Evolutionary conservation across 2,797 vertebrate species (phyloP).

Genomic region (Hipposideros larvatus): DNA sequence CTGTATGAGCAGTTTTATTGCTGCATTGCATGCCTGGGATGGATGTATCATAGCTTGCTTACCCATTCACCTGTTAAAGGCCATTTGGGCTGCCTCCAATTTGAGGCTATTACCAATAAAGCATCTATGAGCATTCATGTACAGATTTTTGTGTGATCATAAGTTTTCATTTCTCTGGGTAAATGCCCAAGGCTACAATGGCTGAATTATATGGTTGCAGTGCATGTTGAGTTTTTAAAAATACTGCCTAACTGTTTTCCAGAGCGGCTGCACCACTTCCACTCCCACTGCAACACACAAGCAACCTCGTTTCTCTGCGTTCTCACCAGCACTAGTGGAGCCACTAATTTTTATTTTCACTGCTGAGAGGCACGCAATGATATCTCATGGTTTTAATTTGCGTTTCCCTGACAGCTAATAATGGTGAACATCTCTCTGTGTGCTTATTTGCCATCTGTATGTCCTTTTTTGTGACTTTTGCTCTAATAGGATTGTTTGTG

Average conservation of each 20-base stretch:
- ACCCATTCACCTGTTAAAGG: constrained; percentile 59
- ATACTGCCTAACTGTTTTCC: background rate
- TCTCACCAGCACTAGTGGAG: background rate
- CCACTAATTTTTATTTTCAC: background rate
- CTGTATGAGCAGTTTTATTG: background rate
- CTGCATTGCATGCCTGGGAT: background rate
- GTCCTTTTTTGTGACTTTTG: background rate
- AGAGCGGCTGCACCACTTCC: background rate
- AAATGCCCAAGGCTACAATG: constrained; percentile 37
- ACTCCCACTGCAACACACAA: background rate
- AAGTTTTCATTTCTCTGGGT: constrained; percentile 65
- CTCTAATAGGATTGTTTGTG: background rate
- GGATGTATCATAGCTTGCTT: background rate
- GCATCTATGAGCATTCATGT: constrained; percentile 16
- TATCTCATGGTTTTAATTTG: background rate
- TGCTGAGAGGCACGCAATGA: background rate
- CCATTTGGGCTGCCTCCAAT: constrained; percentile 26
- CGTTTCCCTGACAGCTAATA: background rate
- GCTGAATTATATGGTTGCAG: constrained; percentile 31
- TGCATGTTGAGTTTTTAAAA: background rate
- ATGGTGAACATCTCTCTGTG: background rate
- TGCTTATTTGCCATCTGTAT: background rate
- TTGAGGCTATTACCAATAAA: constrained; percentile 22
- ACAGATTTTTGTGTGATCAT: constrained; percentile 56
- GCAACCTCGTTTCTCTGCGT: background rate